These are phyloP conservation scores for Hyposoter dolosus DNA, from an alignment of 2,888 invertebrate species.

Conservation along the genomic window DNA sequence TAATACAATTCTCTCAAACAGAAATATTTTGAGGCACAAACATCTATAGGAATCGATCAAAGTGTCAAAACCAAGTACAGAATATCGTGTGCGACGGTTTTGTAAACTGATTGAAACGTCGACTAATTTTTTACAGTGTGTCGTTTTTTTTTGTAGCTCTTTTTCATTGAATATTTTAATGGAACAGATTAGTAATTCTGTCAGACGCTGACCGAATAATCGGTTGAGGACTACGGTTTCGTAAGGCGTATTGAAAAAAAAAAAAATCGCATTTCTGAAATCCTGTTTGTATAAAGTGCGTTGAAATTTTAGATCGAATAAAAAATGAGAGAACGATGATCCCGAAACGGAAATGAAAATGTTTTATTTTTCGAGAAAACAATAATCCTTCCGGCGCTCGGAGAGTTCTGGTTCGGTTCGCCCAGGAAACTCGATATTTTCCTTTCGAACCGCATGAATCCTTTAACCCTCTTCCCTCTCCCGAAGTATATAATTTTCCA, in stretches of 20 bases:
- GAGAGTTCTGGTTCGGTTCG: not conserved
- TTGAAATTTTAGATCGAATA: not conserved
- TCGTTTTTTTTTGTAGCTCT: no score
- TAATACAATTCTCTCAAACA: not conserved
- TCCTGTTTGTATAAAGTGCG: not conserved
- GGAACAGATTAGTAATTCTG: no score
- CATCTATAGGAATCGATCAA: not conserved
- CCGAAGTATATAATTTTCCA: conserved; percentile 34
- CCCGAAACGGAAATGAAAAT: conserved; percentile 23
- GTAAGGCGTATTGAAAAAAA: not conserved
- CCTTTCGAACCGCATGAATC: conserved; percentile 58
- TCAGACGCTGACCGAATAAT: not conserved
- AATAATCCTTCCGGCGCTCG: conserved; percentile 60
- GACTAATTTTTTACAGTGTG: no score
- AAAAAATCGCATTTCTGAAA: not conserved
- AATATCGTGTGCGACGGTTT: not conserved
- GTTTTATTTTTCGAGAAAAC: conserved; percentile 49
- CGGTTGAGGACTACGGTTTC: not conserved
- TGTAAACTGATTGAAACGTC: not conserved
- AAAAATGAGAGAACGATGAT: not conserved
- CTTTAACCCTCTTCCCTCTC: conserved; percentile 30
- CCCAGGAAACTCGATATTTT: conserved; percentile 64
- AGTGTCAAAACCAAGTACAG: not conserved
- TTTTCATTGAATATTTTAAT: no score
- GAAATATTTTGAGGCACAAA: not conserved